A percentile compares a stretch with the other conserved stretches of the same genome.
Evolutionary conservation across 2,113 vertebrate genomes (phyloP).

Genomic region (Propithecus coquereli): DNA sequence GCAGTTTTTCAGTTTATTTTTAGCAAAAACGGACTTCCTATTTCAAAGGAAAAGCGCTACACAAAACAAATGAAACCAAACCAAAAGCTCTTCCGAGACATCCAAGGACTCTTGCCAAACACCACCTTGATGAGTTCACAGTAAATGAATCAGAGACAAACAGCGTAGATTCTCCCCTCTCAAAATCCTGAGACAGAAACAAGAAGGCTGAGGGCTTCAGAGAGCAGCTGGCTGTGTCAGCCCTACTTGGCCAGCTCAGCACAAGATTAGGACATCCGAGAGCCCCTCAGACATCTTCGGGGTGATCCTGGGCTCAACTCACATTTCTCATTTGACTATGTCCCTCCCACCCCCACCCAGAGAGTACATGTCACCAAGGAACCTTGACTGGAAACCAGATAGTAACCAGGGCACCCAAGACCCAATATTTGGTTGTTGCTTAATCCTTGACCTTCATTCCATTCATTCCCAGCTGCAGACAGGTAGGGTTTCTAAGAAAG

Average conservation of each 20-base stretch:
- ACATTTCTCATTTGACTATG: neutral
- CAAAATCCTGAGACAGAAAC: neutral
- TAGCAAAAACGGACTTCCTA: neutral
- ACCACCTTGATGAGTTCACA: neutral
- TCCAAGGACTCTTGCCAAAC: constrained; percentile 2
- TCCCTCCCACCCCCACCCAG: neutral
- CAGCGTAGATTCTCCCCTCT: neutral
- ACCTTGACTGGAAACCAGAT: neutral
- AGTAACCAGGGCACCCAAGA: neutral
- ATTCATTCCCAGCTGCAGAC: neutral
- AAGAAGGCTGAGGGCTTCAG: neutral
- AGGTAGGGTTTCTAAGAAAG: constrained; percentile 59
- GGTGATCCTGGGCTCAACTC: neutral
- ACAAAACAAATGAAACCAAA: neutral
- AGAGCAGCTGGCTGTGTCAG: neutral
- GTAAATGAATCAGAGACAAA: neutral
- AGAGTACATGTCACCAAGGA: neutral
- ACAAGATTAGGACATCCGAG: too few relatives aligned
- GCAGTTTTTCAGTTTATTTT: neutral
- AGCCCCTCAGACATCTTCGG: neutral
- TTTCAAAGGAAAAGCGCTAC: constrained; percentile 39
- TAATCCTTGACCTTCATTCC: neutral
- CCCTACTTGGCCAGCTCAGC: neutral
- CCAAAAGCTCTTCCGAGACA: neutral
- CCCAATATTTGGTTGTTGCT: neutral